These are phyloP conservation scores for Calycopis cecrops DNA, from an alignment of 1,140 invertebrate species.

Conservation along the genomic window DNA sequence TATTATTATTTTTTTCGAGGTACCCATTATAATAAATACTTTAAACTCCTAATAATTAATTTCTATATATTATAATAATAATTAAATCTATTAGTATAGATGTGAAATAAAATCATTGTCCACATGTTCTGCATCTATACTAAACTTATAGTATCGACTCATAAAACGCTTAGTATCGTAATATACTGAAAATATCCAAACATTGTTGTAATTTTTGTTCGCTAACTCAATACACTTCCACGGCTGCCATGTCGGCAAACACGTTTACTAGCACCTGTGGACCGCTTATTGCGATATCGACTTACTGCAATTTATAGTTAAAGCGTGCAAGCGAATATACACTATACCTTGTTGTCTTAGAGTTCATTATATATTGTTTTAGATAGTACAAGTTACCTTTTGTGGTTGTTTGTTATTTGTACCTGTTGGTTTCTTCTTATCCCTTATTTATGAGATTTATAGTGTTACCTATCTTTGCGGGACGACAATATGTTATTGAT, in stretches of 20 bases:
- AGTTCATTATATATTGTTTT: not conserved
- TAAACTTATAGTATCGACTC: too few relatives aligned
- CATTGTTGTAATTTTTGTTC: too few relatives aligned
- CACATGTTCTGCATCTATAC: too few relatives aligned
- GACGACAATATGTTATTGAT: not conserved
- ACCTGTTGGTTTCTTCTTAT: slow-evolving; percentile 7
- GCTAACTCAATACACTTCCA: slow-evolving; percentile 12
- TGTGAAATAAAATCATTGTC: too few relatives aligned
- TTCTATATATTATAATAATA: too few relatives aligned
- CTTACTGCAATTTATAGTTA: slow-evolving; percentile 15
- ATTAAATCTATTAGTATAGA: too few relatives aligned
- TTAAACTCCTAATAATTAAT: too few relatives aligned
- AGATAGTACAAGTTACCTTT: slow-evolving; percentile 1
- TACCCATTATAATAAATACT: too few relatives aligned
- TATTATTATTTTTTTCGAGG: too few relatives aligned
- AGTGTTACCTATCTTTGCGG: not conserved
- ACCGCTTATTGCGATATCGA: slow-evolving; percentile 18
- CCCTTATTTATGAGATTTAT: slow-evolving; percentile 8
- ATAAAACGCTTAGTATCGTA: too few relatives aligned
- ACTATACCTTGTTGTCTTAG: not conserved
- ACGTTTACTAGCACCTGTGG: slow-evolving; percentile 16
- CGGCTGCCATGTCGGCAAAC: slow-evolving; percentile 10
- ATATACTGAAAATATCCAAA: too few relatives aligned
- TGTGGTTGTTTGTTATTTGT: slow-evolving; percentile 2
- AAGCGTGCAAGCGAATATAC: slow-evolving; percentile 2